These are phyloP conservation scores for Oxystoma pomonae DNA, from an alignment of 2,888 invertebrate species.

Conservation along the genomic window DNA sequence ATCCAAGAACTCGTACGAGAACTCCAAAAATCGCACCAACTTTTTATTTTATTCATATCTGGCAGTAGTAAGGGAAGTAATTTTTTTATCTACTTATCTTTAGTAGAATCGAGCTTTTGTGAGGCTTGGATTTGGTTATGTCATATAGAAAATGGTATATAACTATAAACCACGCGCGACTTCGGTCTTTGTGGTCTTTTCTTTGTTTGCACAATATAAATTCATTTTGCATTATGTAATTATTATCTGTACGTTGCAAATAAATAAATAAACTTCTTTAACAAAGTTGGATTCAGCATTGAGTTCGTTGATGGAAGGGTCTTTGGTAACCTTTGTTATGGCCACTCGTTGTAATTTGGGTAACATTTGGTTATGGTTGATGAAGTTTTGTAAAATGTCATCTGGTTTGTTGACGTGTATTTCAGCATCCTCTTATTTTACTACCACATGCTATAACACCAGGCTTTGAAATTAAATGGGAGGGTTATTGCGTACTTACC, in stretches of 20 bases:
- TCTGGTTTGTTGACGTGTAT: constrained; percentile 70
- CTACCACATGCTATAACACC: too few relatives aligned
- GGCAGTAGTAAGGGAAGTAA: constrained; percentile 67
- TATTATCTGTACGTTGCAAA: too few relatives aligned
- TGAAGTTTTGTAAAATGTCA: constrained; percentile 57
- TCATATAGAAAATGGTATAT: constrained; percentile 75
- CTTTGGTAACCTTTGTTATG: constrained; percentile 52
- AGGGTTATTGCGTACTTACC: too few relatives aligned
- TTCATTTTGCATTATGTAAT: too few relatives aligned
- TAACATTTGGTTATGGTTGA: constrained; percentile 48
- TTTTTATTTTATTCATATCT: constrained; percentile 53
- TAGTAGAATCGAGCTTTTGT: constrained; percentile 59
- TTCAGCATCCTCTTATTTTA: too few relatives aligned
- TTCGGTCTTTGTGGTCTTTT: too few relatives aligned
- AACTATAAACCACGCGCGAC: constrained; percentile 82
- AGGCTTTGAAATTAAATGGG: too few relatives aligned
- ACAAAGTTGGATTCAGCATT: constrained; percentile 52
- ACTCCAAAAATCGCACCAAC: too few relatives aligned
- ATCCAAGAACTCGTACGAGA: constrained; percentile 55
- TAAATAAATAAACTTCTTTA: constrained; percentile 49
- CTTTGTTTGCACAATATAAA: too few relatives aligned
- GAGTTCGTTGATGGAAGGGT: constrained; percentile 45
- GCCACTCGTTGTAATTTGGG: constrained; percentile 59
- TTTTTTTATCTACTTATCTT: constrained; percentile 57
- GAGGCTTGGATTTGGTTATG: constrained; percentile 59